phyloP scores from a whole-genome alignment of 2,797 vertebrate species.

The Sebastes jordani region DNA sequence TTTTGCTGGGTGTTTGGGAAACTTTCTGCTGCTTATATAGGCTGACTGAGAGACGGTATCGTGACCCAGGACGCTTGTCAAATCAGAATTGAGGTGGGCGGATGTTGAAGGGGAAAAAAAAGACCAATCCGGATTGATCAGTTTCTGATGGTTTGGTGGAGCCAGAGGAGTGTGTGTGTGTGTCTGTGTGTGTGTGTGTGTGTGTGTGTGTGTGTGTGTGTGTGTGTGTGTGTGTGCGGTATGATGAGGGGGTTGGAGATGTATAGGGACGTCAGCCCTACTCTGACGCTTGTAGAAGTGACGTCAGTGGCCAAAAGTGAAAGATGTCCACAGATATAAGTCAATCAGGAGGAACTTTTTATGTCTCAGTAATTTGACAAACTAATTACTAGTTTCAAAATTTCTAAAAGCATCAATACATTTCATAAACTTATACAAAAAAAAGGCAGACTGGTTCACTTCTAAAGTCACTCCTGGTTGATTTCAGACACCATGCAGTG shows the following conservation, averaged over 20 bases:
- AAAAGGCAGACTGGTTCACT: neutral
- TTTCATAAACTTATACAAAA: neutral
- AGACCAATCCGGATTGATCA: conserved; percentile 59
- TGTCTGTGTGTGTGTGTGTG: no score
- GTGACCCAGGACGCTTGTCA: conserved; percentile 73
- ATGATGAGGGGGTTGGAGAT: conserved; percentile 17
- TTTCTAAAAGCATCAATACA: neutral
- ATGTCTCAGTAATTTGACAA: neutral
- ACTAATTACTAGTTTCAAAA: neutral
- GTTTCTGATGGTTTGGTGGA: conserved; percentile 29
- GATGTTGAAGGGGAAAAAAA: conserved; percentile 61
- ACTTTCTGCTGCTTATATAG: conserved; percentile 77
- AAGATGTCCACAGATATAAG: neutral
- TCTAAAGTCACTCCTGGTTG: neutral
- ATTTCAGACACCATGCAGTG: neutral
- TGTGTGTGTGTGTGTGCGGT: neutral
- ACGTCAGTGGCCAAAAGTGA: neutral
- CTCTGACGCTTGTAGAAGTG: conserved; percentile 37
- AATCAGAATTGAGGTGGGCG: conserved; percentile 71
- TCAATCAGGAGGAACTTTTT: neutral
- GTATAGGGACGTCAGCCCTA: conserved; percentile 34
- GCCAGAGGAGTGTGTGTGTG: neutral
- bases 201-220: neutral
- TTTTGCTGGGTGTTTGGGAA: conserved; percentile 53
- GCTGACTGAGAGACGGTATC: conserved; percentile 45